A percentile compares a stretch with the other conserved stretches of the same genome.
Conservation (phyloP, 2,113 vertebrate genomes). For the Ameiurus melas region DNA sequence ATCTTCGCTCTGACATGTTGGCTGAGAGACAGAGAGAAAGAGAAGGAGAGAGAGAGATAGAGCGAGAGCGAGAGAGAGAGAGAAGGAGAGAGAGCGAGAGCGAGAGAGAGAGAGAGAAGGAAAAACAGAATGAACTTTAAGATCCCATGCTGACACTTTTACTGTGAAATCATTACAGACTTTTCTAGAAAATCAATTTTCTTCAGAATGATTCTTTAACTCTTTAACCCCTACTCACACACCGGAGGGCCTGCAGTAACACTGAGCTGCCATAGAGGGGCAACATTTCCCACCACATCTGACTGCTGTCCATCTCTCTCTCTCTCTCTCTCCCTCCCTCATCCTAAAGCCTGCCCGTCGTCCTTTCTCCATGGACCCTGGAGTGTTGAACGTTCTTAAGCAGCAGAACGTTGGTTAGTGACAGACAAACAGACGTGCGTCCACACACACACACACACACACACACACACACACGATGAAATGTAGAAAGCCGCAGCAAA, state of each 20-base stretch:
- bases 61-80: not conserved
- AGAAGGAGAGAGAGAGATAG: not conserved
- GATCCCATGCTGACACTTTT: not conserved
- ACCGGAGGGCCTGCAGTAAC: slow-evolving; percentile 45
- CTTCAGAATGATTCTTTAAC: slow-evolving; percentile 26
- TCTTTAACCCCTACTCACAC: slow-evolving; percentile 7
- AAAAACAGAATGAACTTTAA: not conserved
- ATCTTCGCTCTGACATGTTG: slow-evolving; percentile 38
- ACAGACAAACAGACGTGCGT: not conserved
- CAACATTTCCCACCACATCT: slow-evolving; percentile 59
- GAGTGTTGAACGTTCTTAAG: not conserved
- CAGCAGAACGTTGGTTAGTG: slow-evolving; percentile 17
- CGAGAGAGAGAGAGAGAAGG: not conserved
- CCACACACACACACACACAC: slow-evolving; percentile 4
- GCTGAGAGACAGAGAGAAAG: slow-evolving; percentile 1
- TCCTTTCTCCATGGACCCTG: not conserved
- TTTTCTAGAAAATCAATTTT: slow-evolving; percentile 22
- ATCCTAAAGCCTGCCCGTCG: not conserved
- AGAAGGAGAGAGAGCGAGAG: not conserved
- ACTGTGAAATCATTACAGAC: slow-evolving; percentile 4
- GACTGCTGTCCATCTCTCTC: slow-evolving; percentile 39
- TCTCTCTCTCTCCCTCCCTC: not conserved
- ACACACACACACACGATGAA: slow-evolving; percentile 9
- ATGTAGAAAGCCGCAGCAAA: slow-evolving; percentile 21
- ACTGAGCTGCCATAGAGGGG: slow-evolving; percentile 54